Conservation (phyloP, 2,888 invertebrate species). For the Hemistola chrysoprasaria region DNA sequence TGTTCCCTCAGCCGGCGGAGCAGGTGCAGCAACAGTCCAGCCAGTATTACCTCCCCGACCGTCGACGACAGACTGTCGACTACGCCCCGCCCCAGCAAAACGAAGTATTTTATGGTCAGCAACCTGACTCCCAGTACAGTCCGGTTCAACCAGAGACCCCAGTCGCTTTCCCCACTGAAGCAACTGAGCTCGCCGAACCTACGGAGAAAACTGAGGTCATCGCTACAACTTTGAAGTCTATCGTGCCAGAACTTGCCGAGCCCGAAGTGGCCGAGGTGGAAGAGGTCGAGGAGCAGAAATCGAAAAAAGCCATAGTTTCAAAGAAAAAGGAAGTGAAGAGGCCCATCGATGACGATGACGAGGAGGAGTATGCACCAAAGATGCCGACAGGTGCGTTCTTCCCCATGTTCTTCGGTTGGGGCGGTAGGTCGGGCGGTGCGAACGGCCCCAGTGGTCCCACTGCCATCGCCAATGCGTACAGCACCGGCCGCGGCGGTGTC, state of each 20-base stretch:
- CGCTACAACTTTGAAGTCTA: slow-evolving; percentile 53
- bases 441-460: slow-evolving; percentile 82
- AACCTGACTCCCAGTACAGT: slow-evolving; percentile 56
- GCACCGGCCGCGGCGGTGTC: slow-evolving; percentile 86
- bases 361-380: slow-evolving; percentile 69
- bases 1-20: slow-evolving; percentile 60
- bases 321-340: slow-evolving; percentile 66
- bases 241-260: slow-evolving; percentile 57
- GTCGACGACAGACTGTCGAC: slow-evolving; percentile 65
- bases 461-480: slow-evolving; percentile 88
- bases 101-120: slow-evolving; percentile 45
- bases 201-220: slow-evolving; percentile 56
- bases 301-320: slow-evolving; percentile 54
- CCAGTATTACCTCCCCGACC: slow-evolving; percentile 68
- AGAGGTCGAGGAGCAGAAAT: slow-evolving; percentile 57
- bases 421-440: slow-evolving; percentile 58
- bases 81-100: slow-evolving; percentile 66
- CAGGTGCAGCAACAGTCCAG: slow-evolving; percentile 45
- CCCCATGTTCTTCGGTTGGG: slow-evolving; percentile 84
- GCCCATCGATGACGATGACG: slow-evolving; percentile 74
- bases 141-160: slow-evolving; percentile 43
- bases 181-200: slow-evolving; percentile 55
- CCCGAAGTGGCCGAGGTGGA: slow-evolving; percentile 64
- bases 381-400: slow-evolving; percentile 83
- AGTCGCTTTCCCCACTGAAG: slow-evolving; percentile 45